Conservation (phyloP, 1,140 invertebrate species). For the Camponotus floridanus region DNA sequence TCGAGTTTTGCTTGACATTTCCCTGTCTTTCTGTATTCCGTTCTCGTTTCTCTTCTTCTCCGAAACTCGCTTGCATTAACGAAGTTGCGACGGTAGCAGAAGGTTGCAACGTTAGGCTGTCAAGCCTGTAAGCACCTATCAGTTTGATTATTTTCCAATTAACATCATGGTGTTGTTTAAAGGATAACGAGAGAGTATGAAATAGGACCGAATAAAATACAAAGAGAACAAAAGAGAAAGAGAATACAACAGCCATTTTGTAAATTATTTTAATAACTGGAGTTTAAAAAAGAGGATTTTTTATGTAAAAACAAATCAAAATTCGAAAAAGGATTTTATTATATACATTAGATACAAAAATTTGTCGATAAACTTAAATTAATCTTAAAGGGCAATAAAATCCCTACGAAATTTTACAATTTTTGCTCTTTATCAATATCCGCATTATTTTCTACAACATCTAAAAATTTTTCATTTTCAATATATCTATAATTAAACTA, state of each 20-base stretch:
- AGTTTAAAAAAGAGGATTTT: neutral
- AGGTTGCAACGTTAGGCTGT: slow-evolving; percentile 11
- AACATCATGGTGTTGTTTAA: slow-evolving; percentile 35
- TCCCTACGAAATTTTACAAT: neutral
- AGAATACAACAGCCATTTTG: neutral
- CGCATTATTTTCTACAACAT: neutral
- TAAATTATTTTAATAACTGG: slow-evolving; percentile 10
- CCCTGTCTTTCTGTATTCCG: neutral
- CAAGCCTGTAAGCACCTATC: slow-evolving; percentile 42
- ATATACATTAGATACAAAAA: neutral
- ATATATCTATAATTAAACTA: neutral
- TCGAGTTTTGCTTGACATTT: slow-evolving; percentile 48
- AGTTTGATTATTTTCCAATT: slow-evolving; percentile 58
- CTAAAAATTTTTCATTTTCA: neutral
- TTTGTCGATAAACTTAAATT: neutral
- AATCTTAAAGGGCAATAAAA: neutral
- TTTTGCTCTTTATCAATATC: neutral
- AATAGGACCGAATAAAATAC: neutral
- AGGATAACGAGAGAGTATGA: neutral
- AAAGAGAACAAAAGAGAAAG: too few relatives aligned
- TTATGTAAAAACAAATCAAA: neutral
- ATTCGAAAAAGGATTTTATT: neutral
- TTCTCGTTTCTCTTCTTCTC: slow-evolving; percentile 15
- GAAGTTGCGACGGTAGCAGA: slow-evolving; percentile 49
- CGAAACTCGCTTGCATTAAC: slow-evolving; percentile 56